Base-by-base conservation (phyloP, 1,140 invertebrate genomes). In the Apocrypta bakeri region DNA sequence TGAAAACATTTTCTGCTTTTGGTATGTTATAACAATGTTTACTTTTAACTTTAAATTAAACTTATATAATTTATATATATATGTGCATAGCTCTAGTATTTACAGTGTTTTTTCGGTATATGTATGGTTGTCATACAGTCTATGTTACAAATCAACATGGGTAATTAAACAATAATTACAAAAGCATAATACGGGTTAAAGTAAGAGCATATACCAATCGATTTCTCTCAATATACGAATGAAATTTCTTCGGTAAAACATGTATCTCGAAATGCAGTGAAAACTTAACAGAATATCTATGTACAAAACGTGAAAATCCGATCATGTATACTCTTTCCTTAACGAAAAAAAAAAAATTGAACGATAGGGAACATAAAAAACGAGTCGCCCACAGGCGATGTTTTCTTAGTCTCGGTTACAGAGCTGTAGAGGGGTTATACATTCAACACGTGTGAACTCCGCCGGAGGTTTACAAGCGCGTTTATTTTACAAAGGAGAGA, bases 401-500 rank as follows among this genome's bases (percentile, higher is more conserved):
- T 87, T 87, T 87, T 86, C 83, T 84, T 86, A 82, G 83, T 87
- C 83, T 88, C 83, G 75, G 61, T 88, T 84, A 85, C 85, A 83
- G 74, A 80, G 85, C 81, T 73, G 33, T 63, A 73, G 79, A 73
- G 29, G 31, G 48, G 31, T 69, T 71, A 37, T 64, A 76, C 27
- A 77, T 77, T 86, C 79, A 86, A 87, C 85, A 84, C 84, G 75
- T 85, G 79, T 69, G 72, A 86, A 85, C 76, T 83, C 76, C 83
- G 84, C 85, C 85, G 85, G 82, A 89, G 81, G 87, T 89, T 90
- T 91, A 91, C 89, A 90, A 91, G 91, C 90, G 87, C 40, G 74
- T 92, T 81, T 91, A 90, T 91, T 91, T 91, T 91, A 91, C 88
- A 89, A 85, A 89, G 88, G 61, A 56, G 21, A 56, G 14, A 56